These are phyloP conservation scores for Phalacrocorax pelagicus DNA, from an alignment of 2,113 vertebrate species.

Conservation along the genomic window DNA sequence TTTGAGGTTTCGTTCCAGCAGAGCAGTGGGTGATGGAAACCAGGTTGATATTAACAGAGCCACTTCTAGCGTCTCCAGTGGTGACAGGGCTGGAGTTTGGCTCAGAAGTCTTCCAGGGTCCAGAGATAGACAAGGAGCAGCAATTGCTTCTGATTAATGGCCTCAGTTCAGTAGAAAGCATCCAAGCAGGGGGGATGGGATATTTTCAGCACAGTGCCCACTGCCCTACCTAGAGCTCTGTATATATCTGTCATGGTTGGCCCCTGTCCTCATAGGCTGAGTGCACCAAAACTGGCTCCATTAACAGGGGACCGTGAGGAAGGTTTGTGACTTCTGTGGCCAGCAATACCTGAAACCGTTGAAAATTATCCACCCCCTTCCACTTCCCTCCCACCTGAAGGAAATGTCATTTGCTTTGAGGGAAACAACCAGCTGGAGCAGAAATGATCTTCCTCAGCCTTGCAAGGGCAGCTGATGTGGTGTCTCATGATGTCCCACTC, in stretches of 20 bases:
- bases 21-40: not conserved
- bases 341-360: not conserved
- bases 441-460: not conserved
- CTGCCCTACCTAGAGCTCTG: not conserved
- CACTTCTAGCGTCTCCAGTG: not conserved
- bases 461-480: not conserved
- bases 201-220: not conserved
- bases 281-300: not conserved
- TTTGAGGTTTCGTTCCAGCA: not conserved
- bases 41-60: not conserved
- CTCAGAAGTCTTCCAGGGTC: not conserved
- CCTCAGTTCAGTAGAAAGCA: not conserved
- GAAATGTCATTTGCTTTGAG: rapidly evolving
- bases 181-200: not conserved
- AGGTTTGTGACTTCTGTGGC: not conserved
- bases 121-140: not conserved
- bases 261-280: not conserved
- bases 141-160: not conserved
- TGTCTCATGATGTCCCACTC: rapidly evolving
- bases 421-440: not conserved
- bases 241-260: not conserved
- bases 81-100: not conserved
- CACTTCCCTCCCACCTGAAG: not conserved
- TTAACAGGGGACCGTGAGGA: not conserved
- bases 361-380: not conserved